Percentiles rank a stretch among this genome's conserved stretches.
These are phyloP conservation scores for Volucella inflata DNA, from an alignment of 2,888 invertebrate species.

Conservation along the genomic window DNA sequence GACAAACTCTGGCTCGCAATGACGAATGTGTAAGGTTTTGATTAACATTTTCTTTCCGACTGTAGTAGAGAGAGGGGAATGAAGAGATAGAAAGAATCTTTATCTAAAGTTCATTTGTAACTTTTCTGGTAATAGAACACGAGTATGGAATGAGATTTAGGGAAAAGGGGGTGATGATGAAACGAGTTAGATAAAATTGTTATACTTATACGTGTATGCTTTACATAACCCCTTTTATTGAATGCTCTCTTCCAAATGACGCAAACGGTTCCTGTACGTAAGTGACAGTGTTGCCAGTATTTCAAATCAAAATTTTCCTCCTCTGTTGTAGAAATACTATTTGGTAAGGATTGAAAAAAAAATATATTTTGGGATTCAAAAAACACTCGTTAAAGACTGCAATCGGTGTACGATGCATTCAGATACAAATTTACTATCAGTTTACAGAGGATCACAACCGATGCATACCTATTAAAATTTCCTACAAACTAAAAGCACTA, in stretches of 20 bases:
- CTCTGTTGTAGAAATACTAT: too few relatives aligned
- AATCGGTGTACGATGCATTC: too few relatives aligned
- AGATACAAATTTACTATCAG: too few relatives aligned
- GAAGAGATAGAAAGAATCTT: slow-evolving; percentile 31
- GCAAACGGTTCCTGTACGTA: too few relatives aligned
- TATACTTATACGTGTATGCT: too few relatives aligned
- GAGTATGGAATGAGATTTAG: slow-evolving; percentile 20
- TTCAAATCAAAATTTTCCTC: too few relatives aligned
- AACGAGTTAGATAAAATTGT: slow-evolving; percentile 69
- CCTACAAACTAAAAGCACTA: not conserved
- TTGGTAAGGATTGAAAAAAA: too few relatives aligned
- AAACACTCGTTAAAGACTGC: too few relatives aligned
- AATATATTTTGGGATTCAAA: too few relatives aligned
- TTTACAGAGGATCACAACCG: too few relatives aligned
- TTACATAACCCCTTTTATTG: slow-evolving; percentile 63
- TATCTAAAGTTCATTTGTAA: slow-evolving; percentile 75
- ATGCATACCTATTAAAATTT: too few relatives aligned
- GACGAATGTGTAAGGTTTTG: slow-evolving; percentile 75
- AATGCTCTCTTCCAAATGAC: not conserved
- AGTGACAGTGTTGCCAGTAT: too few relatives aligned
- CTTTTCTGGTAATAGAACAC: slow-evolving; percentile 38
- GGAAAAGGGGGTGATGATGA: slow-evolving; percentile 58
- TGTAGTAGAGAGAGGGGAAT: slow-evolving; percentile 23
- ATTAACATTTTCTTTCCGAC: slow-evolving; percentile 70
- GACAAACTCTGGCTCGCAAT: slow-evolving; percentile 46